A percentile compares a stretch with the other conserved stretches of the same genome.
Evolutionary conservation across 2,888 invertebrate genomes (phyloP).

Genomic region (Oxycera nigricornis): DNA sequence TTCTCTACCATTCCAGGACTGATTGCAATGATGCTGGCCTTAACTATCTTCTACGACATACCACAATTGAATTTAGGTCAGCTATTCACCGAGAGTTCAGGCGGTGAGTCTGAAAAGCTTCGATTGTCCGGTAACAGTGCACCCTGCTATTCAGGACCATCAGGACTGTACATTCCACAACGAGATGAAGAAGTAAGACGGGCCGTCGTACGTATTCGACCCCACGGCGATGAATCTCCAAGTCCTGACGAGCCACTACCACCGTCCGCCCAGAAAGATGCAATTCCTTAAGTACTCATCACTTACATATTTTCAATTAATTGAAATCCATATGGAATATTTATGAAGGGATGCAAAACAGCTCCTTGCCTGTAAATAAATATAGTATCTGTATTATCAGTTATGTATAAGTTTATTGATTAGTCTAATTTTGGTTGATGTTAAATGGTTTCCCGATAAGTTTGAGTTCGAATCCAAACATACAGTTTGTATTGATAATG

Average conservation of each 20-base stretch:
- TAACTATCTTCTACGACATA: constrained; percentile 87
- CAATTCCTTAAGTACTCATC: constrained; percentile 62
- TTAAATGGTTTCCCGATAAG: background rate
- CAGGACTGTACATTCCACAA: constrained; percentile 61
- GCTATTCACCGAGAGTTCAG: constrained; percentile 73
- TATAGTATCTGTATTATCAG: background rate
- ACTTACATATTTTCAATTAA: background rate
- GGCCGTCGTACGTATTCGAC: constrained; percentile 71
- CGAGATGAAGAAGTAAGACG: constrained; percentile 66
- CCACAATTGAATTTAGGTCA: constrained; percentile 85
- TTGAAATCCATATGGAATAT: background rate
- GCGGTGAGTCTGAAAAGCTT: constrained; percentile 71
- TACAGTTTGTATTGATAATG: no score
- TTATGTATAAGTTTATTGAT: background rate
- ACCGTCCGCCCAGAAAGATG: constrained; percentile 55
- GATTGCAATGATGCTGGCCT: constrained; percentile 82
- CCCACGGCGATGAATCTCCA: constrained; percentile 71
- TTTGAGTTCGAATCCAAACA: no score
- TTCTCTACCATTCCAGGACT: constrained; percentile 69
- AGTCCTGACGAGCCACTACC: constrained; percentile 75
- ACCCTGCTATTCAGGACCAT: constrained; percentile 59
- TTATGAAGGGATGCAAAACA: background rate
- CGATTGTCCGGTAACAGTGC: constrained; percentile 65
- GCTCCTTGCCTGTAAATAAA: constrained; percentile 14
- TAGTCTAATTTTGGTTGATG: background rate